Evolutionary conservation across 2,888 invertebrate species (phyloP).

Genomic region (Willowsia nigromaculata): DNA sequence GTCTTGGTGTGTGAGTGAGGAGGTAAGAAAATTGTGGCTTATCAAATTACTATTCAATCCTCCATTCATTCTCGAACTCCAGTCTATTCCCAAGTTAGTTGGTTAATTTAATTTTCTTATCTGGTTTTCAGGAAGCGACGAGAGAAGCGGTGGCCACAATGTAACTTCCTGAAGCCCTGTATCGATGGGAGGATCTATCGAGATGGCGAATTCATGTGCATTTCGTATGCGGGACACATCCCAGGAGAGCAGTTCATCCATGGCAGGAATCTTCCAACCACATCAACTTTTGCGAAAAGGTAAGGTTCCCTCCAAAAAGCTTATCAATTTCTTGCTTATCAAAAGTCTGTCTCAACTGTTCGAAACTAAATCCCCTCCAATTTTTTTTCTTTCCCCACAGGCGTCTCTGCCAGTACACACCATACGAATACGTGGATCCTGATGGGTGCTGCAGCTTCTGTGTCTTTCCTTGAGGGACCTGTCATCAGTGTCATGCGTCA

Average conservation of each 20-base stretch:
- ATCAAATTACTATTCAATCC: not conserved
- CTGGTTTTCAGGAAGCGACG: constrained; percentile 63
- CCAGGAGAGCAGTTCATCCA: constrained; percentile 76
- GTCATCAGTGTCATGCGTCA: not conserved
- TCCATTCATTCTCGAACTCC: too few relatives aligned
- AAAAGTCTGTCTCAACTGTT: not conserved
- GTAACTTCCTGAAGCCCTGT: constrained; percentile 77
- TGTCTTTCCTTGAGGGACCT: not conserved
- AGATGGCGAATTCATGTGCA: constrained; percentile 72
- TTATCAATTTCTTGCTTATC: not conserved
- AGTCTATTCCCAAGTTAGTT: too few relatives aligned
- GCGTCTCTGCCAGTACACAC: constrained; percentile 77
- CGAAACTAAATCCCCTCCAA: not conserved
- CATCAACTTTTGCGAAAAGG: constrained; percentile 76
- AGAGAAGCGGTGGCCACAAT: constrained; percentile 75
- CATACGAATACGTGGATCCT: constrained; percentile 77
- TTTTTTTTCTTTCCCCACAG: constrained; percentile 47
- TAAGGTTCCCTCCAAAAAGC: not conserved
- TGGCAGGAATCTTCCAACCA: constrained; percentile 77
- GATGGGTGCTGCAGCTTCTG: constrained; percentile 76
- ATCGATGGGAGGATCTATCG: constrained; percentile 72
- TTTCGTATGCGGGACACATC: constrained; percentile 76
- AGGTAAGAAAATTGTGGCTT: too few relatives aligned
- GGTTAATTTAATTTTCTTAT: not conserved
- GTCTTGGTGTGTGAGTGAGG: not conserved